phyloP scores from a whole-genome alignment of 2,797 vertebrate species.

The Sebastes minor region DNA sequence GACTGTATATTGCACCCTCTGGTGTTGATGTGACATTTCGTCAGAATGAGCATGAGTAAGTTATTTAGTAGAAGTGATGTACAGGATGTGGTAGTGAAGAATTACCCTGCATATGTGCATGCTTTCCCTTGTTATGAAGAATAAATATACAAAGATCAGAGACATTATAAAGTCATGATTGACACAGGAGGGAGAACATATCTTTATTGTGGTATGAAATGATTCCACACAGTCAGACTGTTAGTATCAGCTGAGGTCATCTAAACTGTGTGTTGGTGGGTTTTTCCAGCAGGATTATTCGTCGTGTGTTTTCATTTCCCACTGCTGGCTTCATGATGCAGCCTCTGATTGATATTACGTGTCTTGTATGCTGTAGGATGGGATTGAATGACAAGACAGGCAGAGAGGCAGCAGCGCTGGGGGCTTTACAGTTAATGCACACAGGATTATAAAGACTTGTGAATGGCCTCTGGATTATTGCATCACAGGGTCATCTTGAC shows the following conservation, averaged over 20 bases:
- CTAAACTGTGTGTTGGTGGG: constrained; percentile 28
- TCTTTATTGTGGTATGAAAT: background rate
- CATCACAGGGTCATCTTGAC: constrained; percentile 65
- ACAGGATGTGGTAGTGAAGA: background rate
- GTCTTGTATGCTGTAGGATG: constrained; percentile 46
- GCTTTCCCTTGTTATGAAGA: background rate
- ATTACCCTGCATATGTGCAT: background rate
- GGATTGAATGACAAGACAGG: constrained; percentile 67
- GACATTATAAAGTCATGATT: too few species aligned
- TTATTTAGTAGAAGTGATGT: background rate
- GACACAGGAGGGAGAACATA: background rate
- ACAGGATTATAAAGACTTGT: constrained; percentile 73
- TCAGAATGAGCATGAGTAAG: background rate
- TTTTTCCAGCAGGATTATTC: constrained; percentile 52
- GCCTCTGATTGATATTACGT: constrained; percentile 61
- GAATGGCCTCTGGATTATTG: constrained; percentile 74
- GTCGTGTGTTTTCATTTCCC: constrained; percentile 39
- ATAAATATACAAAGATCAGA: background rate
- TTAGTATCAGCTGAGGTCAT: background rate
- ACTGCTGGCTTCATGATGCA: constrained; percentile 43
- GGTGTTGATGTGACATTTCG: background rate
- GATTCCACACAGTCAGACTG: background rate
- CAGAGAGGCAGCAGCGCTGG: constrained; percentile 38
- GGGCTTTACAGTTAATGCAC: constrained; percentile 72
- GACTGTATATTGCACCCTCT: background rate